Percentiles rank a stretch among this genome's conserved stretches.
Evolutionary conservation across 2,888 invertebrate genomes (phyloP).

Genomic region (Catocala sponsa): DNA sequence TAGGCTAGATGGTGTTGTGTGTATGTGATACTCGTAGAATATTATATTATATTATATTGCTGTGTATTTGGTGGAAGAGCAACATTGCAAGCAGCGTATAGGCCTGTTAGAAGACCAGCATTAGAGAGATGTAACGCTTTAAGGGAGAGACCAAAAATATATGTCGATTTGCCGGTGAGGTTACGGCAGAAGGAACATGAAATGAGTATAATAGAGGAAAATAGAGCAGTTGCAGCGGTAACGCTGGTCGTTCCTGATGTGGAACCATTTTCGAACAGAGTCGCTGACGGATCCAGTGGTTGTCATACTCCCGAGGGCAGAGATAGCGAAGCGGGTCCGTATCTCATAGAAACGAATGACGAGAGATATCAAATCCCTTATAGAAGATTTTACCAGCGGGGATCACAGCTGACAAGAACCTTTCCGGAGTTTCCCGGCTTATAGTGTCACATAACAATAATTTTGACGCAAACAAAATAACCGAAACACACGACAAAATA

Average conservation of each 20-base stretch:
- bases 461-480: slow-evolving; percentile 28
- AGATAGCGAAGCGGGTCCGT: slow-evolving; percentile 75
- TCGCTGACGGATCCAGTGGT: slow-evolving; percentile 72
- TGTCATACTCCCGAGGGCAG: slow-evolving; percentile 77
- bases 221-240: slow-evolving; percentile 53
- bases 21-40: too few species aligned
- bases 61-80: slow-evolving; percentile 85
- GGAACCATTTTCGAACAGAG: slow-evolving; percentile 76
- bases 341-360: slow-evolving; percentile 73
- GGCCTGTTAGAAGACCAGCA: slow-evolving; percentile 82
- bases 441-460: slow-evolving; percentile 56
- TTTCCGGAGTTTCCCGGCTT: slow-evolving; percentile 78
- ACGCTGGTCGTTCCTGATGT: slow-evolving; percentile 65
- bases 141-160: slow-evolving; percentile 85
- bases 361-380: slow-evolving; percentile 80
- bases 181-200: slow-evolving; percentile 83
- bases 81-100: slow-evolving; percentile 82
- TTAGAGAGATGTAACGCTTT: slow-evolving; percentile 86
- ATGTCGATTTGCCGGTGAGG: slow-evolving; percentile 89
- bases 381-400: slow-evolving; percentile 72
- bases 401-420: slow-evolving; percentile 85
- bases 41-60: too few species aligned
- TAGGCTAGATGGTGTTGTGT: too few species aligned
- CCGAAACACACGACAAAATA: slow-evolving; percentile 13
- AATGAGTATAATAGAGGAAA: slow-evolving; percentile 62